These are phyloP conservation scores for Chaetogeoica ovagalla DNA, from an alignment of 2,888 invertebrate genomes.

Conservation along the genomic window DNA sequence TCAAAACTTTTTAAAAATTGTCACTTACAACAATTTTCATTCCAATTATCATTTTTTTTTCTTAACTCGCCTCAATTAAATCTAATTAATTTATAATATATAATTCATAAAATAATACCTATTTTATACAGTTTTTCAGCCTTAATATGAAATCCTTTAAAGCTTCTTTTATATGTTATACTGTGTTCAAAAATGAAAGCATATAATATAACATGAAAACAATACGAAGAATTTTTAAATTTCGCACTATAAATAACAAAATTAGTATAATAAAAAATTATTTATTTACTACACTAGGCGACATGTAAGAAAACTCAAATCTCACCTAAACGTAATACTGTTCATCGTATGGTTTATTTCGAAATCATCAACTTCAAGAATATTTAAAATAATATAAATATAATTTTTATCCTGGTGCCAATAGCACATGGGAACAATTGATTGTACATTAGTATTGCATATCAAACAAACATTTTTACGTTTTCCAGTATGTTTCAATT, in stretches of 20 bases:
- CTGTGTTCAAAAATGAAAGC: not conserved
- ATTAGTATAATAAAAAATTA: not conserved
- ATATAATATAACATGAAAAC: not conserved
- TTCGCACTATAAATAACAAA: conserved; percentile 14
- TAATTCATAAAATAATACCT: not conserved
- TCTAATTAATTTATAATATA: not conserved
- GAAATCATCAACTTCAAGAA: conserved; percentile 24
- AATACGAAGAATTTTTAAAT: not conserved
- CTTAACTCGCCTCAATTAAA: not conserved
- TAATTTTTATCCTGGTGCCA: conserved; percentile 25
- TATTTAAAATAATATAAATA: conserved; percentile 26
- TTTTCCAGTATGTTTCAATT: not conserved
- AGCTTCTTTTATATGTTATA: not conserved
- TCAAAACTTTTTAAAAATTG: too few species aligned
- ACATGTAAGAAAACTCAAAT: not conserved
- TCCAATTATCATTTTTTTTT: too few species aligned
- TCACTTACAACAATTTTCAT: too few species aligned
- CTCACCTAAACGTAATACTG: conserved; percentile 21
- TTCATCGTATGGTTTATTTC: not conserved
- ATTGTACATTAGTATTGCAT: conserved; percentile 11
- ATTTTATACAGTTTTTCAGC: conserved; percentile 29
- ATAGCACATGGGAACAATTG: conserved; percentile 16
- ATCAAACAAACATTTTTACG: conserved; percentile 8
- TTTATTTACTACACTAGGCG: not conserved
- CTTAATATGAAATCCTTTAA: conserved; percentile 26